Base-by-base conservation (phyloP, 2,113 vertebrate genomes). In the Seriola rivoliana region DNA sequence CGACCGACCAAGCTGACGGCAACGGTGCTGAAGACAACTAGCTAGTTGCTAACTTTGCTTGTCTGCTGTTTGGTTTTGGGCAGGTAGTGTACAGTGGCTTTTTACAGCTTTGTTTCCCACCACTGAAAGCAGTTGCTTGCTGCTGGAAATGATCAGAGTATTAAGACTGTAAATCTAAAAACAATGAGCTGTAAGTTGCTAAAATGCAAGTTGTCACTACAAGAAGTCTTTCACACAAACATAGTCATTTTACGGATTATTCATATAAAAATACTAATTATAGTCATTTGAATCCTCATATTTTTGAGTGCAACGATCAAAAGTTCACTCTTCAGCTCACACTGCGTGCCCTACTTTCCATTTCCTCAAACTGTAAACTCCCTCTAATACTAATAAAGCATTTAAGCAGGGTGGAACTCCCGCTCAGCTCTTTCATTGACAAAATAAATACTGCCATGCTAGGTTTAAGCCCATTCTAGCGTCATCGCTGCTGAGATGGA, bases 401-500 rank as follows among this genome's bases (percentile, higher is more conserved):
- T 9, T 69, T 21, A 5, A n/a, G 8, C 52, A 40, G 14, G 21
- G 25, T 36, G 29, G 36, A 25, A 48, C 17, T 9, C 19, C 0
- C 0, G 2, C 73, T 42, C 32, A 21, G 34, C 59, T 71, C n/a
- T 66, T 34, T 67, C 4, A 62, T 2, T 67, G 32, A 66, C n/a
- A 42, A 59, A 57, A 65, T 38, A 64, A 82, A 76, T 9, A 38
- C 7, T 42, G 52, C 42, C 12, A 11, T 29, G 36, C 19, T 11
- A 44, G 29, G 36, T 60, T 29, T 58, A 85, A 75, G 54, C 13
- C 46, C 14, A 13, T 69, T 38, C 38, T 19, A 13, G 34, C 11
- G 13, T 70, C 50, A 29, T 75, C n/a, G 14, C 36, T 13, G 59
- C 32, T 78, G 71, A 44, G 71, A 54, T 34, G 10, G 40, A 76